Conservation (phyloP, 2,888 invertebrate species). For the Phengaris arion region DNA sequence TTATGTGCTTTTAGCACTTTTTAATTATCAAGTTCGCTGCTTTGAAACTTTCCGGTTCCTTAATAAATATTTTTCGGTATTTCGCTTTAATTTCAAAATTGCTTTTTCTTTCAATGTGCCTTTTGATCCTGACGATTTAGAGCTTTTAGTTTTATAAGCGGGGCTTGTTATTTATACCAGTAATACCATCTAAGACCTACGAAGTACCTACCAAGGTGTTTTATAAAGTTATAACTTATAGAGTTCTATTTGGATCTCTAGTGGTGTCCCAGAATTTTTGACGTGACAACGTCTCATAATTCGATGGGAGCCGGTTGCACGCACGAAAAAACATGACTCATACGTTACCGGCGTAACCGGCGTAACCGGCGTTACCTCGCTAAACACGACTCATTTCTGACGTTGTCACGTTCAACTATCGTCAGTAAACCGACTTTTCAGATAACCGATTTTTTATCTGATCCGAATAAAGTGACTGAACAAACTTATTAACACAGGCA, state of each 20-base stretch:
- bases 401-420: too few species aligned
- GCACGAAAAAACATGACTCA: too few species aligned
- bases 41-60: conserved; percentile 29
- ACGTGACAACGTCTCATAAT: too few species aligned
- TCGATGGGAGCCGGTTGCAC: too few species aligned
- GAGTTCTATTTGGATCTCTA: too few species aligned
- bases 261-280: neutral
- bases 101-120: neutral
- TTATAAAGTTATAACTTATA: too few species aligned
- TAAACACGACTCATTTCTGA: too few species aligned
- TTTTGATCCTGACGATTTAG: neutral
- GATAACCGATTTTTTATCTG: too few species aligned
- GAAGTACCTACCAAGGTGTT: neutral
- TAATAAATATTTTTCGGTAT: conserved; percentile 17
- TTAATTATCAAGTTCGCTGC: conserved; percentile 59
- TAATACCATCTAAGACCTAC: neutral
- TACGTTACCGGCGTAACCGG: too few species aligned
- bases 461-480: neutral
- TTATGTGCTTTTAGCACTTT: conserved; percentile 56
- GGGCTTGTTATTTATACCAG: neutral
- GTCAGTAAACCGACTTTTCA: too few species aligned
- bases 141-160: neutral
- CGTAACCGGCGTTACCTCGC: too few species aligned
- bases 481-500: neutral
- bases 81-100: conserved; percentile 7